Base-by-base conservation (phyloP, 2,797 vertebrate species). In the Microhierax caerulescens region DNA sequence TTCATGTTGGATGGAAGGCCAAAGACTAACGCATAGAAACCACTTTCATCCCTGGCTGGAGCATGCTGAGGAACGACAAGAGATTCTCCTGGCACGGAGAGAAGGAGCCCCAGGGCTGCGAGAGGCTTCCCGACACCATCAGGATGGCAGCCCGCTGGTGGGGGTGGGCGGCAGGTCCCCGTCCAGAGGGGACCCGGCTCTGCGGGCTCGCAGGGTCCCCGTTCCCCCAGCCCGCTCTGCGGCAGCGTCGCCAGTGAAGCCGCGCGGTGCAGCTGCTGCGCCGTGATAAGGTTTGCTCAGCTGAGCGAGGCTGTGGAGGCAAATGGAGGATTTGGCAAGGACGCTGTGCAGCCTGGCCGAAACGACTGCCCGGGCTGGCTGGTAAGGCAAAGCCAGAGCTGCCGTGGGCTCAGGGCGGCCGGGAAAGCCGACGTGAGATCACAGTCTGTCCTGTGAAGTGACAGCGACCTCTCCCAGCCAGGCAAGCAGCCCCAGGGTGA, bases 81-180 rank as follows among this genome's bases (percentile, higher is more conserved):
- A 54, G 50, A 25, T 4, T 32, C 85, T 82, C 50, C 32, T 0
- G 0, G 67, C 4, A 0, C 0, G 1, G 67, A 27, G 21, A 63
- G 47, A 53, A 60, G 63, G 50, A 72, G 48, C 56, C 82, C 8
- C 3, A 8, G 82, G 75, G 80, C 84, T 63, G 36, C 0, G 0
- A 13, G 63, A 56, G 27, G 57, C 27, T 84, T 16, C 30, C 54
- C 32, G 34, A 6, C 3, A 5, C n/a, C 7, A 9, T 10, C 32
- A 14, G 54, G 77, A 39, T 3, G 7, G 43, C 43, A 43, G 43
- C 18, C 43, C 19, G 43, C 9, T 22, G 56, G 57, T 27, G 1
- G 28, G 16, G 53, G 36, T 20, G 11, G 28, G 11, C 17, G 1
- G 48, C 45, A 10, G 15, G 36, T 22, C 57, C 76, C 68, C 6